Evolutionary conservation across 35 echinoderm and acorn worm species (phyloP).

Genomic region (Strongylocentrotus purpuratus): DNA sequence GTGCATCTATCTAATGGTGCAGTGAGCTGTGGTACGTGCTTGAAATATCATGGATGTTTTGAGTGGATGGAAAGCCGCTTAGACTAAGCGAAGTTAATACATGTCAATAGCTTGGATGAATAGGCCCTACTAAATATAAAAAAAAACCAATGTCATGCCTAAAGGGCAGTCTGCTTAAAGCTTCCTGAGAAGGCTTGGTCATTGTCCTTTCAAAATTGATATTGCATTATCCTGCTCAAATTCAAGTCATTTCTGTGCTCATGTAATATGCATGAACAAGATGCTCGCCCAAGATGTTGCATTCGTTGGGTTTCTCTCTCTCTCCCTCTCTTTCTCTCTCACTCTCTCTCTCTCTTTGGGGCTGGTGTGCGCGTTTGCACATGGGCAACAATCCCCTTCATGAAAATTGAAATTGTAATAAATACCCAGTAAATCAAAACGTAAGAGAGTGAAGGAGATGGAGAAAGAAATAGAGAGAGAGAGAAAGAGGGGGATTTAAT

Average conservation of each 20-base stretch:
- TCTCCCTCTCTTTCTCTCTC: not conserved
- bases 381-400: not conserved
- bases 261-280: conserved; percentile 2
- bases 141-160: not conserved
- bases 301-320: not conserved
- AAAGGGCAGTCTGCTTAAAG: not conserved
- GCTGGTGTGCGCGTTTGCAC: not conserved
- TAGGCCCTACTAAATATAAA: not conserved
- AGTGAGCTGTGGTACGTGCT: not conserved
- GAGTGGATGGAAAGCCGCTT: not conserved
- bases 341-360: no score
- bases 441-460: not conserved
- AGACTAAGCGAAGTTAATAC: not conserved
- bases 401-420: not conserved
- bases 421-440: not conserved
- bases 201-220: conserved; percentile 13
- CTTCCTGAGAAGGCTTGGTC: not conserved
- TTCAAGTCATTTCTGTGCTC: not conserved
- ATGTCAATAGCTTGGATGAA: not conserved
- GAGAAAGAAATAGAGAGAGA: not conserved
- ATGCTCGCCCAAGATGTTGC: not conserved
- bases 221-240: not conserved
- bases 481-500: not conserved
- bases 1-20: not conserved
- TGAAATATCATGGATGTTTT: not conserved